Base-by-base conservation (phyloP, 1,140 invertebrate species). In the Drosophila bifasciata region DNA sequence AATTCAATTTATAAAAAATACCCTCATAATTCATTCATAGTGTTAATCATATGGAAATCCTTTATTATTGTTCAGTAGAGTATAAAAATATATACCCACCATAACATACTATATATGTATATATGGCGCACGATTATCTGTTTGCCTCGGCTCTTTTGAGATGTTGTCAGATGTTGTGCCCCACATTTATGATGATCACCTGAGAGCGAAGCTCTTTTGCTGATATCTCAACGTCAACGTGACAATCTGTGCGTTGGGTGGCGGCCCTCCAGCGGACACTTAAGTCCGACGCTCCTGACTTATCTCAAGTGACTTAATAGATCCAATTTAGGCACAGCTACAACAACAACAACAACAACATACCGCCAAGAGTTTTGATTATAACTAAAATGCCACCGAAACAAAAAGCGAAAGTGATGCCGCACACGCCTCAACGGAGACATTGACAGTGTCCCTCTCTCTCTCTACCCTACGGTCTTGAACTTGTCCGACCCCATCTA, bases 271-370 rank as follows among this genome's bases (percentile, higher is more conserved):
- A 49, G 25, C 53, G n/a, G 46, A 28, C 51, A 73, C 81, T 77
- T 70, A 51, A 66, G 70, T 66, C 53, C 53, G 57, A 68, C 49
- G 55, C 48, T 43, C 50, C 48, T 25, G 60, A 51, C 66, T 74
- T 56, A 70, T 75, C 68, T 88, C 83, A 88, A 86, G 73, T 86
- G 62, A 74, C 73, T 81, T 85, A 86, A 85, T 86, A 50, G 77
- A 81, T 69, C 60, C 83, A 85, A 85, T 85, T 85, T 76, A 85
- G 48, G 63, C 61, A 53, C 41, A 41, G 62, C 43, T 50, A 53
- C 44, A 52, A 51, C 45, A 21, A 3, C 32, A n/a, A n/a, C n/a
- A n/a, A n/a, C n/a, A n/a, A n/a, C n/a, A n/a, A n/a, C n/a, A n/a
- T n/a, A 52, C 46, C 15, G 32, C 52, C 49, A 60, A 51, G 66